Conservation (phyloP, 2,113 vertebrate species). For the Circaetus gallicus region DNA sequence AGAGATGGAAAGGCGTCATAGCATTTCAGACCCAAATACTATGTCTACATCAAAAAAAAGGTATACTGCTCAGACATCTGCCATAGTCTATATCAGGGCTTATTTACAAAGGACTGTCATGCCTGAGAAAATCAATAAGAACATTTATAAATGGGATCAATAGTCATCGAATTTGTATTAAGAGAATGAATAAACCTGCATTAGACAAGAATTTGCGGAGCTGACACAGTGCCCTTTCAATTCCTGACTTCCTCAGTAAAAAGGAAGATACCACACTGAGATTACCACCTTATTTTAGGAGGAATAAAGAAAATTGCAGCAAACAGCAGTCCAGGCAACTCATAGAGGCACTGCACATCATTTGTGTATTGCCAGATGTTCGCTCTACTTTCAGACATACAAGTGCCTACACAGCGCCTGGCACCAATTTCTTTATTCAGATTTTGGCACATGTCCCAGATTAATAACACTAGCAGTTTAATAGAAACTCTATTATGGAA, state of each 20-base stretch:
- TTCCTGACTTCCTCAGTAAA: background rate
- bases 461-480: background rate
- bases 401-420: background rate
- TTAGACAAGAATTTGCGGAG: background rate
- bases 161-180: background rate
- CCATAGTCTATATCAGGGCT: background rate
- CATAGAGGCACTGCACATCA: background rate
- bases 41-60: background rate
- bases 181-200: background rate
- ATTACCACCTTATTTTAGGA: background rate
- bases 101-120: background rate
- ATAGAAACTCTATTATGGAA: background rate
- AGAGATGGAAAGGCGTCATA: background rate
- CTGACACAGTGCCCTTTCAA: background rate
- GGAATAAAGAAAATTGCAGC: background rate
- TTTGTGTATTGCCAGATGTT: background rate
- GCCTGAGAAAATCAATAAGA: background rate
- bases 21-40: background rate
- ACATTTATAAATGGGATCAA: background rate
- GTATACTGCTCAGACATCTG: background rate
- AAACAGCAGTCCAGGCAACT: background rate
- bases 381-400: background rate
- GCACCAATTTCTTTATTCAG: background rate
- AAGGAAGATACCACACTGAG: background rate
- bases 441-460: background rate